Evolutionary conservation across 2,888 invertebrate genomes (phyloP), one percentile per base, ranked within the genome.

Genomic region (Pheosia gnoma): DNA sequence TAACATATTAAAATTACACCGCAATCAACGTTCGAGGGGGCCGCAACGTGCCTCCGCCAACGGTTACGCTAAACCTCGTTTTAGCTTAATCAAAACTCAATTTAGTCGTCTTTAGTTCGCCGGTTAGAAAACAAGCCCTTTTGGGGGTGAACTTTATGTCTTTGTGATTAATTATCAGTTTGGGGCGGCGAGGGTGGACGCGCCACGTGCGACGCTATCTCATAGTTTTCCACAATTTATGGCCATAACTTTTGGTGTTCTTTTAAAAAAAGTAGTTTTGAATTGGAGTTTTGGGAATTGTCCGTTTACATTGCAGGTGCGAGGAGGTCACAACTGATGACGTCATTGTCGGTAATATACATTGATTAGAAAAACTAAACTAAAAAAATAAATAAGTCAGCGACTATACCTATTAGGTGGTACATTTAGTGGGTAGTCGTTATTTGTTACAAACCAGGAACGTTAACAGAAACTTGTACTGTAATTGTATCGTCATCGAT

Each of bases 11-110:
- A 68, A 71, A 67, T 74, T 72, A 76, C 71, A 70, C 62, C 63
- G 74, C 77, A 76, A 74, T 68, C 68, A 67, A 67, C 67, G 63
- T 66, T 72, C 73, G 70, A 77, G 71, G 75, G 69, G 66, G 65
- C 61, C 68, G 52, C 65, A 68, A 78, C 78, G 78, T 82, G 81
- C 77, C 79, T 77, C 74, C 79, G 64, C 71, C 80, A 77, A 68
- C 73, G 59, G 78, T 81, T 81, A 79, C 78, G 66, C 70, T 41
- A 41, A 56, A 71, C 68, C 73, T 68, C 70, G 63, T 75, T 77
- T 75, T 66, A 73, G 79, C 82, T 81, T 81, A 81, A 86, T 85
- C 84, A 86, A 83, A 87, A 85, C 84, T 81, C 83, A 80, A 86
- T 87, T 87, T 81, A 74, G 75, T 71, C 77, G 78, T 81, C 80